A percentile compares a stretch with the other conserved stretches of the same genome.
Conservation (phyloP, 2,113 vertebrate species). For the Alectura lathami region DNA sequence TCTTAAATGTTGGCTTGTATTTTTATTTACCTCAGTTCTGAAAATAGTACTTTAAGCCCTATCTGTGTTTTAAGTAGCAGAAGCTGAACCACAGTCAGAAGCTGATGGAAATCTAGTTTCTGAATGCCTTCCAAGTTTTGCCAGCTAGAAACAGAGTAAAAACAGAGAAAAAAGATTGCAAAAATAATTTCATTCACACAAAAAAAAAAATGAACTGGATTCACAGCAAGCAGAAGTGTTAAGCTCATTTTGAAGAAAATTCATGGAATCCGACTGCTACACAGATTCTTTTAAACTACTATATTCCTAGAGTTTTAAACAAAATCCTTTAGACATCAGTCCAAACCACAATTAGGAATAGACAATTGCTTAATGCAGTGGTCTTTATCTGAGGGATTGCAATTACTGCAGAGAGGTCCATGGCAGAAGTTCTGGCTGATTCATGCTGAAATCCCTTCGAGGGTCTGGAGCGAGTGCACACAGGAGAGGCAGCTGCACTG, state of each 20-base stretch:
- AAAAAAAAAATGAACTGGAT: background rate
- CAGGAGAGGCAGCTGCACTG: constrained; percentile 16
- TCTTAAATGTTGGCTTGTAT: background rate
- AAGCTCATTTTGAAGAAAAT: background rate
- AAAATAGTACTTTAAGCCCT: background rate
- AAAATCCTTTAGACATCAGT: background rate
- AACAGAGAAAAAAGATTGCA: background rate
- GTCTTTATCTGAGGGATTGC: background rate
- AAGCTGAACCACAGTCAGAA: background rate
- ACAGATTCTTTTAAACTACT: background rate
- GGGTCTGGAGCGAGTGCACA: background rate
- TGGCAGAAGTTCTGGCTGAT: background rate
- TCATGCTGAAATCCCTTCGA: background rate
- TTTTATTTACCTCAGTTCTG: background rate
- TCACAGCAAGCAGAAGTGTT: background rate
- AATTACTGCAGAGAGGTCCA: background rate
- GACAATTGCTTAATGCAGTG: background rate
- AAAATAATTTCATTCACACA: background rate
- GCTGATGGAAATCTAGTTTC: background rate
- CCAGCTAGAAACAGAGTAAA: background rate
- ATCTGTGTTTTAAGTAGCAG: background rate
- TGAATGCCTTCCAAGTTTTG: background rate
- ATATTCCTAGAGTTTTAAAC: background rate
- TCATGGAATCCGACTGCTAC: background rate
- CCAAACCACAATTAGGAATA: background rate